Conservation (phyloP, 2,113 vertebrate species). For the Glareola pratincola region DNA sequence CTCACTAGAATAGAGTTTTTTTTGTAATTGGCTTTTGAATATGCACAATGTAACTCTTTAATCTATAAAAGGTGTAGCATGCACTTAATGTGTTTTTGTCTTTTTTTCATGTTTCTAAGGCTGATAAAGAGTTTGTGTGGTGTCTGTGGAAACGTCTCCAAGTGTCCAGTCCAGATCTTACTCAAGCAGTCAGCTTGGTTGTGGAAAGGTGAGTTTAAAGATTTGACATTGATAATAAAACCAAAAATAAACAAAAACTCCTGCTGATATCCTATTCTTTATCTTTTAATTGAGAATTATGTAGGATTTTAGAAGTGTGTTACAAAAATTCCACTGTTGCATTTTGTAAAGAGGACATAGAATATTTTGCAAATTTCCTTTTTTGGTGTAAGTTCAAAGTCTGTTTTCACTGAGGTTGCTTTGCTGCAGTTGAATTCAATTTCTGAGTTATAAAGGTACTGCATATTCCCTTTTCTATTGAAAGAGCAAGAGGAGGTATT, state of each 20-base stretch:
- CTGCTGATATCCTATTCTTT: neutral
- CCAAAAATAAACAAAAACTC: fast-evolving
- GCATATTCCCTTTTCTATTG: neutral
- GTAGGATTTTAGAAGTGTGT: neutral
- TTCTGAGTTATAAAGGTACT: neutral
- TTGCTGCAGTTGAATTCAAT: neutral
- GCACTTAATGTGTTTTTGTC: neutral
- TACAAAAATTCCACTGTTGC: neutral
- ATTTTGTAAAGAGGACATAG: neutral
- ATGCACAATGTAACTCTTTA: neutral
- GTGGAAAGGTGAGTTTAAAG: constrained; percentile 87
- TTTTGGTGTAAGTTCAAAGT: neutral
- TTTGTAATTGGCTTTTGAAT: neutral
- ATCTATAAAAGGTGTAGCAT: neutral
- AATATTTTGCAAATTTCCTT: neutral
- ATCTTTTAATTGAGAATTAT: neutral
- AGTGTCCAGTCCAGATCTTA: constrained; percentile 86
- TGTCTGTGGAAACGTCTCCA: constrained; percentile 93
- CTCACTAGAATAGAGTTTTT: neutral
- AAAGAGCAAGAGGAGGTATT: neutral
- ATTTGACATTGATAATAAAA: neutral
- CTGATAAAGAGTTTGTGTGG: constrained; percentile 97
- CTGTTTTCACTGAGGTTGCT: neutral
- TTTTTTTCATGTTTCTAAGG: constrained; percentile 72
- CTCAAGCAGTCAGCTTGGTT: constrained; percentile 85